Base-by-base conservation (phyloP, 2,797 vertebrate species). In the Iguana delicatissima region DNA sequence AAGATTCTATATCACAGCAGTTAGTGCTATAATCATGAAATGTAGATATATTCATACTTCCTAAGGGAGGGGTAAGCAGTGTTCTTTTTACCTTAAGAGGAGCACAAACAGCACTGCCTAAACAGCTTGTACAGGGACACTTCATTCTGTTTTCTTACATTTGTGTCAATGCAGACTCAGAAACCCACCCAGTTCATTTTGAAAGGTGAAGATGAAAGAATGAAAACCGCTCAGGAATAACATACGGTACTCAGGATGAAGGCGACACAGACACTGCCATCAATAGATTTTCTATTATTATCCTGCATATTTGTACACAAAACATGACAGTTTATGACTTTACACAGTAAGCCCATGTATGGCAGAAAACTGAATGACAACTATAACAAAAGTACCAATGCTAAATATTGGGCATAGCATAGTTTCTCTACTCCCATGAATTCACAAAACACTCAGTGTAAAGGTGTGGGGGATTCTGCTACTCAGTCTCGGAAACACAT, bases 261-360 rank as follows among this genome's bases (percentile, higher is more conserved):
- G 83, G 10, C 62, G 22, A 85, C 57, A 82, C 0, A 83, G 89
- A 94, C 87, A 3, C 7, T 90, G 1, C 1, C 90, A 80, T 26
- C 84, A 62, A 82, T 80, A 87, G 89, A 38, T 79, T 76, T 1
- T 22, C 81, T 81, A 86, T 32, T 87, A 46, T 35, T 8, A 46
- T 3, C 42, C 79, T 92, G 77, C 3, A 52, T 89, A 89, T 93
- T 89, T 87, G 46, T 80, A 12, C 52, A 64, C 81, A n/a, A 76
- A 38, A 1, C 18, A 82, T n/a, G 6, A 81, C 6, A 29, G 0
- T 85, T 14, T 91, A 0, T 82, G 55, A 91, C 22, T 0, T 2
- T 62, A 42, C 86, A 13, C 24, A 92, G 6, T 50, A 59, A 90
- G 32, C 16, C 32, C n/a, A 84, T 32, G 7, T 64, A 67, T 3